Evolutionary conservation across 2,113 vertebrate genomes (phyloP).

Genomic region (Bucco capensis): DNA sequence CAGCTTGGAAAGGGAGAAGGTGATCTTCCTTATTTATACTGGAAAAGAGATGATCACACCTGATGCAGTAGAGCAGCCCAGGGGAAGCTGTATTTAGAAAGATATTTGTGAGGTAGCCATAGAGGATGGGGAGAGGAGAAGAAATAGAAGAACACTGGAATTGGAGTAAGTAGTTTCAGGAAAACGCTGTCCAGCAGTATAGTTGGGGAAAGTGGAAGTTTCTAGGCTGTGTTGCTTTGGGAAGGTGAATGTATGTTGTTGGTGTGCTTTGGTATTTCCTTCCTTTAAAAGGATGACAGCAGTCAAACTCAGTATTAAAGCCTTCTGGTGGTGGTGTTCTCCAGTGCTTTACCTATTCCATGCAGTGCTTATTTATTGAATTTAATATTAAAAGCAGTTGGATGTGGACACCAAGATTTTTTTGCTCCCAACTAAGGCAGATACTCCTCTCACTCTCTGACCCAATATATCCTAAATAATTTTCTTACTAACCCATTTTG

Average conservation of each 20-base stretch:
- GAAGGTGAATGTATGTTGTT: neutral
- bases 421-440: neutral
- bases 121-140: neutral
- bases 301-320: neutral
- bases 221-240: neutral
- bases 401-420: neutral
- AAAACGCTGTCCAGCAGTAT: neutral
- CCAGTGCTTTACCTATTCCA: neutral
- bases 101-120: neutral
- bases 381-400: neutral
- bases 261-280: neutral
- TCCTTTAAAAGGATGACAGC: neutral
- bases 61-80: neutral
- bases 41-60: neutral
- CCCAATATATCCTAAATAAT: neutral
- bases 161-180: neutral
- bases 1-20: neutral
- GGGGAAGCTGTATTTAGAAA: neutral
- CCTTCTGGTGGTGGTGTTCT: neutral
- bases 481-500: neutral
- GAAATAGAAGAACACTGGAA: neutral
- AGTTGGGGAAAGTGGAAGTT: neutral
- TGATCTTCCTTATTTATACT: neutral
- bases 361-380: neutral
- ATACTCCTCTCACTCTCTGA: neutral